A percentile compares a stretch with the other conserved stretches of the same genome.
These are phyloP conservation scores for Cirrhinus mrigala DNA, from an alignment of 2,797 vertebrate genomes.

Conservation along the genomic window DNA sequence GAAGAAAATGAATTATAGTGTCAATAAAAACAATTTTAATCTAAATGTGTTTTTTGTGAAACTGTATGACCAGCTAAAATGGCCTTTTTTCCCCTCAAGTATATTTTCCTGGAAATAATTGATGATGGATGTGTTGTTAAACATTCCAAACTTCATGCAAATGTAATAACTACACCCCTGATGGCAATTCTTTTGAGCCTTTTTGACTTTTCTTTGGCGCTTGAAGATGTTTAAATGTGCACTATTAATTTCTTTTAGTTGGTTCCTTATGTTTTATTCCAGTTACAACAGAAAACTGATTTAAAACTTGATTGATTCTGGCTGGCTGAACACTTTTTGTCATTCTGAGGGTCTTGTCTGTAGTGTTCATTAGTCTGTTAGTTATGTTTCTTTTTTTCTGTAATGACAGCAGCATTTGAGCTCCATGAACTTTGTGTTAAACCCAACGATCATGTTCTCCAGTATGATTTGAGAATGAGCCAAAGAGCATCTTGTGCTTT, in stretches of 20 bases:
- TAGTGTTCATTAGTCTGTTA: neutral
- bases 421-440: neutral
- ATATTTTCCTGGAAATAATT: neutral
- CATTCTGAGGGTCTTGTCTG: neutral
- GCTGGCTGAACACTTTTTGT: neutral
- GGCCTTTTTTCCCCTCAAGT: neutral
- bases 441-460: neutral
- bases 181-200: neutral
- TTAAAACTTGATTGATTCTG: neutral
- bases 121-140: neutral
- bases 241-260: neutral
- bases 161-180: neutral
- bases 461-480: neutral
- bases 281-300: conserved; percentile 27
- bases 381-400: neutral
- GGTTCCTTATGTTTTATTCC: neutral
- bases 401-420: conserved; percentile 1
- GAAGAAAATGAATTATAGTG: neutral
- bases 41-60: neutral
- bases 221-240: neutral
- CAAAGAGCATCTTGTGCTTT: conserved; percentile 1
- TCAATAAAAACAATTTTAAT: neutral
- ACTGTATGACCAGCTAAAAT: neutral
- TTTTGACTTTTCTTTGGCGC: neutral
- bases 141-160: neutral